Base-by-base conservation (phyloP, 1,140 invertebrate genomes). In the Solenopsis fugax region DNA sequence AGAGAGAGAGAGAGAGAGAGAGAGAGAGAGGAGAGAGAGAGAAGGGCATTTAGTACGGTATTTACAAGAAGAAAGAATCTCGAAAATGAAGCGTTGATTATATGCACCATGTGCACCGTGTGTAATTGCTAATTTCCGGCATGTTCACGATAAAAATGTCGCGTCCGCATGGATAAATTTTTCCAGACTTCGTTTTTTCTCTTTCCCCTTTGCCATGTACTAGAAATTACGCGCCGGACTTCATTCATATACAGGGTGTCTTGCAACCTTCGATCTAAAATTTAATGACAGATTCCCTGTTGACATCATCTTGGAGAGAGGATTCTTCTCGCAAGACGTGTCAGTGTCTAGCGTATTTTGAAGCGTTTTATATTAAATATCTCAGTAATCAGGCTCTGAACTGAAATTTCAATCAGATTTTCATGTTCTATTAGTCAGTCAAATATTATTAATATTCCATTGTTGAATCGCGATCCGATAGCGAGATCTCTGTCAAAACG, bases 101-200 rank as follows among this genome's bases (percentile, higher is more conserved):
- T 56, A 18, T 29, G 18, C 18, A 37, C 0, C 18, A 37, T 65
- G 34, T 45, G 41, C 41, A 24, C 48, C 29, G 50, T 56, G 58
- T 52, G 34, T 13, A 64, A 65, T n/a, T 37, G 50, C 82, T 87
- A 87, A 85, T 84, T 85, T 84, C 50, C 48, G 10, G 60, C 29
- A 29, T 67, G 21, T 6, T 34, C 16, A 34, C 48, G 52, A 71
- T 52, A 87, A 81, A 87, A 76, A 21, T 45, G 16, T 48, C 76
- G 34, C 50, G 16, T 48, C 62, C 45, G 41, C 54, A 81, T 72
- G 78, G 29, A n/a, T 78, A 52, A 58, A 82, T 86, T 86, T 81
- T 88, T 75, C 62, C 50, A 71, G 77, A 88, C 65, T 50, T 54
- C 9, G 50, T 48, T 56, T 67, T 75, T 87, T 62, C 48, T 58